Percentiles rank a stretch among this genome's conserved stretches.
phyloP scores from a whole-genome alignment of 1,140 invertebrate genomes.

The Drosophila parvula region DNA sequence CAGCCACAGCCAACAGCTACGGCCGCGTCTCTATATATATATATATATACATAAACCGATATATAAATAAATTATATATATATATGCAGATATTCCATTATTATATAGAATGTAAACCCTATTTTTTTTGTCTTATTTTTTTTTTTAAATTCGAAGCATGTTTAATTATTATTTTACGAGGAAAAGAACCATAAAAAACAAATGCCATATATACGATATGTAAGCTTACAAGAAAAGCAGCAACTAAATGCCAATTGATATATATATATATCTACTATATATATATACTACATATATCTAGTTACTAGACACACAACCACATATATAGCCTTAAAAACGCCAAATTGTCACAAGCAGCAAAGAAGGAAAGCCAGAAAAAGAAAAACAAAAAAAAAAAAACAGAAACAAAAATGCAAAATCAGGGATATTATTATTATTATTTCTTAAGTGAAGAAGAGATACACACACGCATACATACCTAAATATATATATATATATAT shows the following conservation, averaged over 20 bases:
- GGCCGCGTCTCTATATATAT: constrained; percentile 30
- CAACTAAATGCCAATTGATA: constrained; percentile 73
- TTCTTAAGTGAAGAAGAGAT: not conserved
- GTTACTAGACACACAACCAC: constrained; percentile 29
- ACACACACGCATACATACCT: not conserved
- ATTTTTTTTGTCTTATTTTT: constrained; percentile 34
- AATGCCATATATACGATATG: constrained; percentile 75
- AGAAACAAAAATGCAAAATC: constrained; percentile 55
- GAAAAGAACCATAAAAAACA: constrained; percentile 20
- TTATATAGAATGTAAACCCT: constrained; percentile 29
- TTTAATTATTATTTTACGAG: constrained; percentile 49
- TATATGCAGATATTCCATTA: constrained; percentile 27
- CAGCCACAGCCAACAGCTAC: constrained; percentile 49
- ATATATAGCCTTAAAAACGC: constrained; percentile 58
- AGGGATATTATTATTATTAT: constrained; percentile 67
- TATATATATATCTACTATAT: constrained; percentile 47
- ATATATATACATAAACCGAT: not conserved
- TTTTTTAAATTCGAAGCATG: constrained; percentile 31
- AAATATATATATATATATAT: constrained; percentile 42
- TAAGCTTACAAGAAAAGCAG: constrained; percentile 47
- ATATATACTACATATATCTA: constrained; percentile 26
- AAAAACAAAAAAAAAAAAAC: constrained; percentile 31
- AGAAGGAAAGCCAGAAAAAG: constrained; percentile 22
- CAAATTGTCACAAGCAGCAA: constrained; percentile 61
- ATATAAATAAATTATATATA: constrained; percentile 3